phyloP scores from a whole-genome alignment of 1,140 invertebrate species.

The Trinorchestia longiramus region DNA sequence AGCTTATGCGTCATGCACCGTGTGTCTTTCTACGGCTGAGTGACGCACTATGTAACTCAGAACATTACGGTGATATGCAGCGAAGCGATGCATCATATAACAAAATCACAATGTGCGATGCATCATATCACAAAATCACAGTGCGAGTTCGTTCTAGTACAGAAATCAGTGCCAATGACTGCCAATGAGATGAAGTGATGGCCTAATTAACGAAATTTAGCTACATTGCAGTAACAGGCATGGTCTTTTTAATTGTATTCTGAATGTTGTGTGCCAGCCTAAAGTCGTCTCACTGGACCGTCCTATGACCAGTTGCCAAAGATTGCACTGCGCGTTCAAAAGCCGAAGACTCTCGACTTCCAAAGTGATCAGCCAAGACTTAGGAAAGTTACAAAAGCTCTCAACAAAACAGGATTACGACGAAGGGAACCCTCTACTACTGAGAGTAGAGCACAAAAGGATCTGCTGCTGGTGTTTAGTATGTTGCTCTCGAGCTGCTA shows the following conservation, averaged over 20 bases:
- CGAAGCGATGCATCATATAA: background rate
- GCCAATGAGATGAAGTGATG: background rate
- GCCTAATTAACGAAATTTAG: background rate
- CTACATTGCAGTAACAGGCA: too few relatives aligned
- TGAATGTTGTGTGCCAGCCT: too few relatives aligned
- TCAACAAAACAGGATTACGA: background rate
- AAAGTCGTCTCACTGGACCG: too few relatives aligned
- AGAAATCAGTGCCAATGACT: background rate
- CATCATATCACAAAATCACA: background rate
- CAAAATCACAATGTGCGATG: background rate
- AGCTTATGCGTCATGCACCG: too few relatives aligned
- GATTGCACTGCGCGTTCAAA: background rate
- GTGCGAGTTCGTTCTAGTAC: background rate
- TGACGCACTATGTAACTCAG: background rate
- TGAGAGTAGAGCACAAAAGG: background rate
- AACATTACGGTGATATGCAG: background rate
- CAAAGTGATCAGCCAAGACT: slow-evolving; percentile 19
- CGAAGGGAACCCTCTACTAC: background rate
- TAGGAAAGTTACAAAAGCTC: slow-evolving; percentile 16
- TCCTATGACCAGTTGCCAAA: background rate
- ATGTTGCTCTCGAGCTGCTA: background rate
- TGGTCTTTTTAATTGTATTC: too few relatives aligned
- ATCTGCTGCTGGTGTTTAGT: background rate
- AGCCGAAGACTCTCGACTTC: background rate
- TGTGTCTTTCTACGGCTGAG: too few relatives aligned